Percentiles rank a stretch among this genome's conserved stretches.
Conservation (phyloP, 2,888 invertebrate genomes). For the Rhorus exstirpatorius region DNA sequence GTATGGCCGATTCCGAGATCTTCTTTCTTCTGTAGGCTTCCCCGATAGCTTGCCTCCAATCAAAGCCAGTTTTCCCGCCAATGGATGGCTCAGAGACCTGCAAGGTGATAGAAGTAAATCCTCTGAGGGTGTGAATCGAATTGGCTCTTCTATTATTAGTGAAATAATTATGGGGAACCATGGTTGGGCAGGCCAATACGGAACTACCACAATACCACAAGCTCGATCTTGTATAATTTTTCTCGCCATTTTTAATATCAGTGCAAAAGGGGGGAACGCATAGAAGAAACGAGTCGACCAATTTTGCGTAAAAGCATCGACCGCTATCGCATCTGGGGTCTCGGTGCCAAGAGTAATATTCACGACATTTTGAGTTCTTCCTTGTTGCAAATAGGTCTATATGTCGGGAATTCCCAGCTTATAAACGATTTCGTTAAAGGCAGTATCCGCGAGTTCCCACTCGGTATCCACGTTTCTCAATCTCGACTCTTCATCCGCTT, state of each 20-base stretch:
- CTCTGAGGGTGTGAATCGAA: constrained; percentile 6
- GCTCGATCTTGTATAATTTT: background rate
- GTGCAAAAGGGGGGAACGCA: constrained; percentile 33
- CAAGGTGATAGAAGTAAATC: constrained; percentile 29
- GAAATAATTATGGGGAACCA: constrained; percentile 10
- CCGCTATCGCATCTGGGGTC: constrained; percentile 1
- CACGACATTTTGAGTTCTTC: constrained; percentile 43
- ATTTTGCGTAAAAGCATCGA: constrained; percentile 16
- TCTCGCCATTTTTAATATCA: constrained; percentile 19
- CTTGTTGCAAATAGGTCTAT: constrained; percentile 67
- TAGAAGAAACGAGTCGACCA: constrained; percentile 10
- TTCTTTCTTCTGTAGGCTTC: constrained; percentile 13
- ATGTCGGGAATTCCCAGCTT: constrained; percentile 46
- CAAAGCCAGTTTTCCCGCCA: background rate
- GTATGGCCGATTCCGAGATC: constrained; percentile 5
- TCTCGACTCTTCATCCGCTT: constrained; percentile 75
- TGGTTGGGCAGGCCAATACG: constrained; percentile 12
- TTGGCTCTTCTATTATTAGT: background rate
- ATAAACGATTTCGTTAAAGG: constrained; percentile 34
- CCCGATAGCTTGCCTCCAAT: constrained; percentile 20
- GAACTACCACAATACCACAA: background rate
- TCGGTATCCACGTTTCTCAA: constrained; percentile 67
- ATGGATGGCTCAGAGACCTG: constrained; percentile 9
- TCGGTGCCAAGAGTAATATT: constrained; percentile 8
- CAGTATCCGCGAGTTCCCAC: constrained; percentile 57